Evolutionary conservation across 2,888 invertebrate genomes (phyloP).

Genomic region (Embidobia sp.): DNA sequence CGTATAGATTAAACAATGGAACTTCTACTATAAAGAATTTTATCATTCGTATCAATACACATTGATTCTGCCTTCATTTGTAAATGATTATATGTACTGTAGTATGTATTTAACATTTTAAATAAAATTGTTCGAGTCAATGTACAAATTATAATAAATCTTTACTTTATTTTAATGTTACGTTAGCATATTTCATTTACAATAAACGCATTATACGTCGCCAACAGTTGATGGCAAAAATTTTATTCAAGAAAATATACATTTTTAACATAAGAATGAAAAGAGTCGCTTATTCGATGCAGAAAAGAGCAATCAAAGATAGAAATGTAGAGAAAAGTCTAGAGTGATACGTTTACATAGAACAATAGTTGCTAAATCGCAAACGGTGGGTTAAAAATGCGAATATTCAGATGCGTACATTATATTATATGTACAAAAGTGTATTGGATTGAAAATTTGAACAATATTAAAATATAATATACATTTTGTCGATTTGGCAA

Average conservation of each 20-base stretch:
- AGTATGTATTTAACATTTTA: background rate
- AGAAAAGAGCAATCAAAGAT: constrained; percentile 36
- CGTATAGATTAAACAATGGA: constrained; percentile 54
- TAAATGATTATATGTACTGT: constrained; percentile 12
- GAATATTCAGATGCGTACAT: constrained; percentile 11
- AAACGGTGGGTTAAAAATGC: constrained; percentile 30
- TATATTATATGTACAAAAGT: constrained; percentile 29
- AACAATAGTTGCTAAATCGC: constrained; percentile 41
- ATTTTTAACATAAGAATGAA: constrained; percentile 20
- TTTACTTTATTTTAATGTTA: constrained; percentile 4
- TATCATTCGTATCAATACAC: constrained; percentile 22
- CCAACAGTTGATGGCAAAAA: constrained; percentile 12
- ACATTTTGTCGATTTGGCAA: constrained; percentile 37
- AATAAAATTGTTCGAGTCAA: constrained; percentile 19
- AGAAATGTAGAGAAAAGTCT: constrained; percentile 55
- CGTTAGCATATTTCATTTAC: constrained; percentile 25
- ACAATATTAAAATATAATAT: constrained; percentile 4
- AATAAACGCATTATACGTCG: constrained; percentile 29
- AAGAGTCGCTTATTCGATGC: constrained; percentile 15
- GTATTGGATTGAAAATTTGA: constrained; percentile 3
- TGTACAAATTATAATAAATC: constrained; percentile 19
- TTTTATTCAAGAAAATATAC: constrained; percentile 18
- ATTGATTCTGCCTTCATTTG: constrained; percentile 16
- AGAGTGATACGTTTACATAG: constrained; percentile 31
- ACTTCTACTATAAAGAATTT: constrained; percentile 11